A percentile compares a stretch with the other conserved stretches of the same genome.
Evolutionary conservation across 2,797 vertebrate species (phyloP).

Genomic region (Macropus fuliginosus): DNA sequence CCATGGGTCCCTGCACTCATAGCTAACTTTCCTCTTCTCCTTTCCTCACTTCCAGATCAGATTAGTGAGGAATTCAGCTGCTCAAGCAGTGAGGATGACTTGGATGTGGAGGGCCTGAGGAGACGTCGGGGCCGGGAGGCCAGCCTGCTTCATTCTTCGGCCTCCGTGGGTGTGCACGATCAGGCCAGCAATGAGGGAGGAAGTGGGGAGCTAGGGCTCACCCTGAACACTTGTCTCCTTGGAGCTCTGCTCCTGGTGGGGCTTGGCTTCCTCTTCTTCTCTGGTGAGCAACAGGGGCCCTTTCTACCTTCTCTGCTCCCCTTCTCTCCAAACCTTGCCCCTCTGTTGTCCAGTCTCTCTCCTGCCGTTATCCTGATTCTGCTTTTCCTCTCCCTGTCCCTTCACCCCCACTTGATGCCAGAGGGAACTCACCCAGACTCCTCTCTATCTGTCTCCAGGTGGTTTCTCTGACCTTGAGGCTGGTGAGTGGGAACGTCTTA

Average conservation of each 20-base stretch:
- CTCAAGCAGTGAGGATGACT: slow-evolving; percentile 74
- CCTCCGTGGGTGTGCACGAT: fast-evolving
- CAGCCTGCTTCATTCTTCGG: fast-evolving
- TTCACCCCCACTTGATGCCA: not conserved
- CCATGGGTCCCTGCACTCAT: fast-evolving
- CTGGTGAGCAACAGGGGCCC: slow-evolving; percentile 72
- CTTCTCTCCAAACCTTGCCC: not conserved
- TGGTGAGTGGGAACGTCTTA: slow-evolving; percentile 72
- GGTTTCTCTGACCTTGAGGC: slow-evolving; percentile 64
- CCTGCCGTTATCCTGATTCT: not conserved
- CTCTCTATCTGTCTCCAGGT: slow-evolving; percentile 68
- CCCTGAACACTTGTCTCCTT: slow-evolving; percentile 80
- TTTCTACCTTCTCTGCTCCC: not conserved
- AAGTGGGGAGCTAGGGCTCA: slow-evolving; percentile 35
- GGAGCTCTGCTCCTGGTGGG: slow-evolving; percentile 79
- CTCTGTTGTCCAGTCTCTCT: not conserved
- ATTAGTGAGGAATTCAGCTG: slow-evolving; percentile 34
- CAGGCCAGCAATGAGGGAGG: not conserved
- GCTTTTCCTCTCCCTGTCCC: not conserved
- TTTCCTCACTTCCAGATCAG: slow-evolving; percentile 27
- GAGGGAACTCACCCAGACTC: slow-evolving; percentile 1
- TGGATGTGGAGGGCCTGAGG: slow-evolving; percentile 78
- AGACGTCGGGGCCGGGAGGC: slow-evolving; percentile 60
- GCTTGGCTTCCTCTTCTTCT: slow-evolving; percentile 79
- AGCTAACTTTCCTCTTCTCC: not conserved